phyloP scores from a whole-genome alignment of 2,797 vertebrate genomes.

The Hydrocynus forskahlii region DNA sequence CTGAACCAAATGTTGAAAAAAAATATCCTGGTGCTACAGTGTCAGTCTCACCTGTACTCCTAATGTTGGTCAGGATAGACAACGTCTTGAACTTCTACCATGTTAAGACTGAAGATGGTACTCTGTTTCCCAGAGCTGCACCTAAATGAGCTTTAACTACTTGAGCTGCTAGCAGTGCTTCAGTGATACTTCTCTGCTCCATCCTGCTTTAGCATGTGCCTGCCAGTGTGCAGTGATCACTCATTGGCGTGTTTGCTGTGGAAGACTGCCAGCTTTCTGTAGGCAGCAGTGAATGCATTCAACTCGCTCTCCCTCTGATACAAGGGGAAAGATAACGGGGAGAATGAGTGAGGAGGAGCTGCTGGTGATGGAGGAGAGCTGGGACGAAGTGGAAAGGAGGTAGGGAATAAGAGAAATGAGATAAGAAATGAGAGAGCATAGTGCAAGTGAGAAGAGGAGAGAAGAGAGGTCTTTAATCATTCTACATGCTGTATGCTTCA shows the following conservation, averaged over 20 bases:
- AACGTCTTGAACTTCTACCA: not conserved
- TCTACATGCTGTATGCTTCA: not conserved
- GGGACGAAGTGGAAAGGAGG: constrained; percentile 40
- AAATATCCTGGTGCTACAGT: not conserved
- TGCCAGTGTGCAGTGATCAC: constrained; percentile 35
- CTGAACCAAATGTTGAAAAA: too few species aligned
- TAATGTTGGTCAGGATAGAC: not conserved
- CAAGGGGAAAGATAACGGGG: constrained; percentile 49
- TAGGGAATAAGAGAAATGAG: constrained; percentile 45
- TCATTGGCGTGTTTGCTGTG: constrained; percentile 20
- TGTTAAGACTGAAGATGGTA: not conserved
- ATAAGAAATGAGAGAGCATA: constrained; percentile 24
- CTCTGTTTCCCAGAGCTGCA: not conserved
- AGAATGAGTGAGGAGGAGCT: constrained; percentile 64
- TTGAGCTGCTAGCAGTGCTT: constrained; percentile 10
- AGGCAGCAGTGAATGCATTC: constrained; percentile 39
- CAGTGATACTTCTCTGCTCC: not conserved
- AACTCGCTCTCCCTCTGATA: constrained; percentile 42
- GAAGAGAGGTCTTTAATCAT: constrained; percentile 7
- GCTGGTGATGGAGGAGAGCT: constrained; percentile 63
- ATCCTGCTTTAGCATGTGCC: constrained; percentile 47
- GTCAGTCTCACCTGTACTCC: not conserved
- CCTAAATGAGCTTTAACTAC: constrained; percentile 7
- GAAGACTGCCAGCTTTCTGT: constrained; percentile 25
- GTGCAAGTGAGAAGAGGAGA: constrained; percentile 18